Evolutionary conservation across 2,797 vertebrate genomes (phyloP).

Genomic region (Tenualosa ilisha): DNA sequence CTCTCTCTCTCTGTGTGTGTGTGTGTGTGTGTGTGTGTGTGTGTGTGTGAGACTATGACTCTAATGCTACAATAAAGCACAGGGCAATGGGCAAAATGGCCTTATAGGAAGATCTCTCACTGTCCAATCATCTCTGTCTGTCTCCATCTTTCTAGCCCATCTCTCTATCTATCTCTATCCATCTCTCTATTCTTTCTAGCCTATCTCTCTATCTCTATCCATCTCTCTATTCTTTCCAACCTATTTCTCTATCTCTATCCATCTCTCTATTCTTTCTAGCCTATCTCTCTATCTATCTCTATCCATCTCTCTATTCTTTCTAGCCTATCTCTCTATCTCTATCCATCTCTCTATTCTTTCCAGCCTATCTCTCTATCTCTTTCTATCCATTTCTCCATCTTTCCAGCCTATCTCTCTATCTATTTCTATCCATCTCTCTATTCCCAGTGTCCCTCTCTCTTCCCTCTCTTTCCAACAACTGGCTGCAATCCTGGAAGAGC

Average conservation of each 20-base stretch:
- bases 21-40: background rate
- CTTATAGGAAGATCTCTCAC: background rate
- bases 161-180: background rate
- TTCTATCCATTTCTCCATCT: background rate
- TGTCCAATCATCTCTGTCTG: background rate
- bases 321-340: background rate
- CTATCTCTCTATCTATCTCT: background rate
- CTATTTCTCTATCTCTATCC: background rate
- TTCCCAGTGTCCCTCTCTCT: background rate
- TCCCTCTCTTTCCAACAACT: constrained; percentile 25
- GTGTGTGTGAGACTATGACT: background rate
- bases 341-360: background rate
- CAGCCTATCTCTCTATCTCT: background rate
- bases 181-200: background rate
- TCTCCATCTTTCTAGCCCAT: background rate
- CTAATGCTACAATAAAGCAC: background rate
- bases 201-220: background rate
- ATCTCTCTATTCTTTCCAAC: background rate
- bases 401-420: background rate
- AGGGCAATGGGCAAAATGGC: background rate
- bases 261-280: background rate
- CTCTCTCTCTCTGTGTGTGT: too few species aligned
- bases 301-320: background rate
- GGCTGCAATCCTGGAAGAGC: constrained; percentile 9
- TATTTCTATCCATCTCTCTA: background rate